Evolutionary conservation across 2,113 vertebrate genomes (phyloP).

Genomic region (Leiothrix lutea): DNA sequence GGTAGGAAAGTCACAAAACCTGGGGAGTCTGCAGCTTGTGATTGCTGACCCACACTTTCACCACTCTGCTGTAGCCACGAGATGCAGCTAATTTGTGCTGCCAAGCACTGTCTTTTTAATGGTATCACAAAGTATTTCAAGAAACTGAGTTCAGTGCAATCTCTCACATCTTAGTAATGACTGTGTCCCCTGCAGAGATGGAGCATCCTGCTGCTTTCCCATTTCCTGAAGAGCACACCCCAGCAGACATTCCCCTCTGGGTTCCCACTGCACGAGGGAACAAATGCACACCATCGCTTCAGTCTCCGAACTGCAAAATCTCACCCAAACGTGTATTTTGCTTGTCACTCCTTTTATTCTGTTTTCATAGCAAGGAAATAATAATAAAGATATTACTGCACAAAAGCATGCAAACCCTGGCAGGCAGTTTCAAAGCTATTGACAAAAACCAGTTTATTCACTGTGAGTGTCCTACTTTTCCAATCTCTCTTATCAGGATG

Average conservation of each 20-base stretch:
- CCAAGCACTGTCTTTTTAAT: not conserved
- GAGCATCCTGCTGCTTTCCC: not conserved
- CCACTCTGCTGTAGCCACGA: not conserved
- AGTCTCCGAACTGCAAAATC: not conserved
- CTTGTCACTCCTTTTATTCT: conserved; percentile 25
- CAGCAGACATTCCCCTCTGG: not conserved
- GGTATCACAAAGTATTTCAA: not conserved
- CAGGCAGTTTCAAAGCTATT: conserved; percentile 36
- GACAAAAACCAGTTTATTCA: conserved; percentile 23
- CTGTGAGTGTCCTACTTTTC: not conserved
- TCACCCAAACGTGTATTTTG: conserved; percentile 24
- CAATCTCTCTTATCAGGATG: conserved; percentile 40
- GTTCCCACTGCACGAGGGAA: not conserved
- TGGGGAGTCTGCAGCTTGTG: not conserved
- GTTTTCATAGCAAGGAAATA: conserved; percentile 64
- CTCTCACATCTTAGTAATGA: not conserved
- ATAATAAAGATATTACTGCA: conserved; percentile 56
- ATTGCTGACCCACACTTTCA: not conserved
- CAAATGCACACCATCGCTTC: not conserved
- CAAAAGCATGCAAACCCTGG: conserved; percentile 14
- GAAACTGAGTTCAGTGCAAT: not conserved
- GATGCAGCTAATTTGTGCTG: not conserved
- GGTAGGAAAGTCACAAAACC: not conserved
- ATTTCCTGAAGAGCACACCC: not conserved
- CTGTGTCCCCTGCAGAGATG: not conserved